Percentiles rank a stretch among this genome's conserved stretches.
phyloP scores from a whole-genome alignment of 2,113 vertebrate genomes.

The Gracilinanus agilis region DNA sequence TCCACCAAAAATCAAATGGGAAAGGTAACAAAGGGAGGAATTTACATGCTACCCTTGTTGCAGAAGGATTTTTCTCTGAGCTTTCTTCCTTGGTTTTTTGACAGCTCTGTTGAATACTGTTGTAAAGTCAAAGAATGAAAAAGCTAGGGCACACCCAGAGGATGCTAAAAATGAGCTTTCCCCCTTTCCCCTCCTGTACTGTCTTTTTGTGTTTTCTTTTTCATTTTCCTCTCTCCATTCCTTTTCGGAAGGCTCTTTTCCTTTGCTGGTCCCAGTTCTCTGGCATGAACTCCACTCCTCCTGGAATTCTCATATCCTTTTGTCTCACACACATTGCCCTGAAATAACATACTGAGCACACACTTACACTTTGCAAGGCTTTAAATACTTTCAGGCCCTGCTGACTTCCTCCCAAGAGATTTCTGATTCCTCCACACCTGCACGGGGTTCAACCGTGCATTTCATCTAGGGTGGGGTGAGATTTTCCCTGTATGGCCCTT shows the following conservation, averaged over 20 bases:
- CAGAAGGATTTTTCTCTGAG: neutral
- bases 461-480: neutral
- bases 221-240: slow-evolving; percentile 20
- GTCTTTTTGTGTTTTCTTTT: slow-evolving; percentile 31
- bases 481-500: slow-evolving; percentile 18
- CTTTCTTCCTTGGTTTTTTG: neutral
- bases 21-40: slow-evolving; percentile 1
- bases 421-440: slow-evolving; percentile 20
- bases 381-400: slow-evolving; percentile 29
- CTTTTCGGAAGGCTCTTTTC: neutral
- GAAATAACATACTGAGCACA: slow-evolving; percentile 25
- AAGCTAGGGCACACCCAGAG: neutral
- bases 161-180: slow-evolving; percentile 3
- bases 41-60: neutral
- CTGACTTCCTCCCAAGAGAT: slow-evolving; percentile 21
- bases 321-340: slow-evolving; percentile 16
- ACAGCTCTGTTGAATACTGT: neutral
- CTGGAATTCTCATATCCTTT: neutral
- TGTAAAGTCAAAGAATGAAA: neutral
- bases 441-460: neutral
- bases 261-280: neutral
- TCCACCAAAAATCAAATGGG: slow-evolving; percentile 41
- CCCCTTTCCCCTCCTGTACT: slow-evolving; percentile 3
- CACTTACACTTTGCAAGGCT: slow-evolving; percentile 30
- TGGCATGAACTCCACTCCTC: slow-evolving; percentile 39